Percentiles rank a stretch among this genome's conserved stretches.
phyloP scores from a whole-genome alignment of 2,797 vertebrate species.

The Acestrorhynchus altus region DNA sequence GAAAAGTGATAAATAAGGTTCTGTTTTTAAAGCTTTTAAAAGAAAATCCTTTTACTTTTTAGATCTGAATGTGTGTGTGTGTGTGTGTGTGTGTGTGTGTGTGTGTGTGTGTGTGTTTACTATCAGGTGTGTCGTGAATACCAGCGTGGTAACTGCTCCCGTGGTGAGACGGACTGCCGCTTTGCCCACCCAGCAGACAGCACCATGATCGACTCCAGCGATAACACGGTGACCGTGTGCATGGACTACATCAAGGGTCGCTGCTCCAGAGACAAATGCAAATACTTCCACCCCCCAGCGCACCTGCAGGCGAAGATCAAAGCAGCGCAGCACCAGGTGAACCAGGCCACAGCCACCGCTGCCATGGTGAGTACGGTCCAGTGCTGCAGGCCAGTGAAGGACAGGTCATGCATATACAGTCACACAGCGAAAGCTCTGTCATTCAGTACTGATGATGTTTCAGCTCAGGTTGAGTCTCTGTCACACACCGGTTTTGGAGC shows the following conservation, averaged over 20 bases:
- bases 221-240: slow-evolving; percentile 98
- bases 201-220: slow-evolving; percentile 98
- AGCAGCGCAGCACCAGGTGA: slow-evolving; percentile 98
- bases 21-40: no score
- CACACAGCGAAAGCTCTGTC: no score
- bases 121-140: slow-evolving; percentile 95
- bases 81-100: slow-evolving; percentile 33
- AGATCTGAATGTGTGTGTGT: no score
- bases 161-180: slow-evolving; percentile 94
- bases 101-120: slow-evolving; percentile 85
- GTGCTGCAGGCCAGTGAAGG: slow-evolving; percentile 21
- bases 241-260: slow-evolving; percentile 99
- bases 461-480: no score
- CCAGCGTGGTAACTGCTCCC: slow-evolving; percentile 95
- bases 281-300: slow-evolving; percentile 96
- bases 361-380: slow-evolving; percentile 89
- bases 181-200: slow-evolving; percentile 95
- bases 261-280: slow-evolving; percentile 98
- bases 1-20: no score
- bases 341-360: slow-evolving; percentile 95
- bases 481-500: no score
- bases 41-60: no score
- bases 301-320: slow-evolving; percentile 99
- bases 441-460: no score
- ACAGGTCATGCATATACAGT: slow-evolving; percentile 43